Evolutionary conservation across 1,140 invertebrate species (phyloP).

Genomic region (Anastrepha obliqua): DNA sequence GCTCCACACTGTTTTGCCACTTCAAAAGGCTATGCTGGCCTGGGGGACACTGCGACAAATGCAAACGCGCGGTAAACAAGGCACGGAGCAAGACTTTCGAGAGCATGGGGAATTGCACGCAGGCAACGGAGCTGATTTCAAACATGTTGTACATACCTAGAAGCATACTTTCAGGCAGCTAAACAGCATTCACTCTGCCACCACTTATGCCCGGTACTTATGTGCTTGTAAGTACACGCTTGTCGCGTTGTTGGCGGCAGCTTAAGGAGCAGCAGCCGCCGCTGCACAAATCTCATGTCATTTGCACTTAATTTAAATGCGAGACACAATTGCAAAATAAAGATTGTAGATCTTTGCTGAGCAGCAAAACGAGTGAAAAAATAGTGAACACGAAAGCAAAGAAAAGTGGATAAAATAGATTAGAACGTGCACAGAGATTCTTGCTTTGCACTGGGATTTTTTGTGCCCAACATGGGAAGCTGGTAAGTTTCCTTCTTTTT

Average conservation of each 20-base stretch:
- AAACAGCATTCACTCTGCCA: background rate
- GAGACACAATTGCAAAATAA: conserved; percentile 71
- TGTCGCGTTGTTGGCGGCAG: conserved; percentile 16
- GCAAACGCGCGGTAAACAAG: conserved; percentile 37
- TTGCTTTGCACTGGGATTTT: background rate
- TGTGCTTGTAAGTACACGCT: conserved; percentile 24
- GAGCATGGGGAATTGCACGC: background rate
- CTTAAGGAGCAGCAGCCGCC: background rate
- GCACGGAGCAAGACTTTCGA: background rate
- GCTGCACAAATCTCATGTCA: conserved; percentile 69
- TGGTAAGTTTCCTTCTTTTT: background rate
- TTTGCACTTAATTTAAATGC: conserved; percentile 74
- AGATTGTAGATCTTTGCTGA: conserved; percentile 49
- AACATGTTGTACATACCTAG: background rate
- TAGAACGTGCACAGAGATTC: background rate
- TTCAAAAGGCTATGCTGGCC: conserved; percentile 5
- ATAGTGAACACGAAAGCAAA: background rate
- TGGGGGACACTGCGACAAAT: conserved; percentile 8
- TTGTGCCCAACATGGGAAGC: background rate
- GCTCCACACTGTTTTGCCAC: conserved; percentile 15
- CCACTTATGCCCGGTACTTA: conserved; percentile 2
- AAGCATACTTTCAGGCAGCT: conserved; percentile 43
- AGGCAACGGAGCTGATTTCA: background rate
- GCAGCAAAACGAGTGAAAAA: background rate
- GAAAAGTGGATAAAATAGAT: background rate